A percentile compares a stretch with the other conserved stretches of the same genome.
Conservation (phyloP, 2,888 invertebrate species). For the Tetanocera ferruginea region DNA sequence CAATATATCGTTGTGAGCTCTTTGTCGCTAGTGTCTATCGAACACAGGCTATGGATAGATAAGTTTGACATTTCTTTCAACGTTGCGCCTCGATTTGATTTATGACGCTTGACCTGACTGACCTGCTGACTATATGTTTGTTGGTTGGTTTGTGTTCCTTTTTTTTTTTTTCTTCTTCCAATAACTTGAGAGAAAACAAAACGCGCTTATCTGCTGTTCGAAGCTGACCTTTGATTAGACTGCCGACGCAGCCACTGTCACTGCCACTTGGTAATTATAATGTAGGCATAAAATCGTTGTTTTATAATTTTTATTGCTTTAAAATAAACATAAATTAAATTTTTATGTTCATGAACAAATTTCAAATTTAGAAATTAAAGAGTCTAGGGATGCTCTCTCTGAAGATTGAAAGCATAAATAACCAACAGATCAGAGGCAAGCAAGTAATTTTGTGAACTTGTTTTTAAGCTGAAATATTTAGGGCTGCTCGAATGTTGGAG, state of each 20-base stretch:
- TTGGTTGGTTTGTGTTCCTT: too few relatives aligned
- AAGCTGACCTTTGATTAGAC: neutral
- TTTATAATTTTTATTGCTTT: neutral
- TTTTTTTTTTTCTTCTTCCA: neutral
- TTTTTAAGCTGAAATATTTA: too few relatives aligned
- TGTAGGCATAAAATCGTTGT: constrained; percentile 14
- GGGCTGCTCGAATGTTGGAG: too few relatives aligned
- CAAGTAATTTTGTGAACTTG: too few relatives aligned
- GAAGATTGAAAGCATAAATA: too few relatives aligned
- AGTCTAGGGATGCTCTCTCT: too few relatives aligned
- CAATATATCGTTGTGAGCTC: too few relatives aligned
- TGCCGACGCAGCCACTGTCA: neutral
- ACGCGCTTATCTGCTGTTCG: neutral
- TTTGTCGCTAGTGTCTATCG: neutral
- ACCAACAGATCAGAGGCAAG: too few relatives aligned
- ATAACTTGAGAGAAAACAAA: neutral
- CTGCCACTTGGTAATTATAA: neutral
- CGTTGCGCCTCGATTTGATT: neutral
- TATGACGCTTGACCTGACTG: constrained; percentile 12
- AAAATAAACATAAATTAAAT: too few relatives aligned
- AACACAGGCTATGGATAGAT: neutral
- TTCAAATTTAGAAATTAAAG: too few relatives aligned
- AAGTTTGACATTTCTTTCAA: constrained; percentile 9
- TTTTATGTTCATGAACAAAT: too few relatives aligned
- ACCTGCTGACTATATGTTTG: neutral